Evolutionary conservation across 2,113 vertebrate genomes (phyloP).

Genomic region (Nannospalax galili): DNA sequence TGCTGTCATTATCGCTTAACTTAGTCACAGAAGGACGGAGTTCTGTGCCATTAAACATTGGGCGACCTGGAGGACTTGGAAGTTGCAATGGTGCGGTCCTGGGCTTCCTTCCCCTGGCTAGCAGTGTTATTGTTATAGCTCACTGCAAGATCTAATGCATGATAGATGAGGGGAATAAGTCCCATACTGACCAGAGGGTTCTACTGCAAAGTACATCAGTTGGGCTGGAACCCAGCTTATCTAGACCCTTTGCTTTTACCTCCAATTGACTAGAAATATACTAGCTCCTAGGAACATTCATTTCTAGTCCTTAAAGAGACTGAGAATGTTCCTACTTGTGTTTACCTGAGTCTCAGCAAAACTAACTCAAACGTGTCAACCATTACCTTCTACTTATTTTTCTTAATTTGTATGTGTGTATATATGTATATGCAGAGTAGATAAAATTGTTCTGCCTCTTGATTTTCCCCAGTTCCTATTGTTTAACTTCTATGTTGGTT

Average conservation of each 20-base stretch:
- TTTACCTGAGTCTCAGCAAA: background rate
- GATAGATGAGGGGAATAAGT: background rate
- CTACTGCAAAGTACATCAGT: rapidly evolving
- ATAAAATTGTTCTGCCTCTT: background rate
- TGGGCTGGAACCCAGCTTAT: no score
- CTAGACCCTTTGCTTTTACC: background rate
- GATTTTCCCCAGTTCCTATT: background rate
- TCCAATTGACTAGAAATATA: background rate
- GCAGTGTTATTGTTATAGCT: background rate
- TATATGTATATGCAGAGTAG: no score
- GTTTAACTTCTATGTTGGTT: background rate
- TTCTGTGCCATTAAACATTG: background rate
- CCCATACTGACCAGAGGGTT: rapidly evolving
- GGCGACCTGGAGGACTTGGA: background rate
- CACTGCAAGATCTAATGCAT: background rate
- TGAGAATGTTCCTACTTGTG: background rate
- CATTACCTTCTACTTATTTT: background rate
- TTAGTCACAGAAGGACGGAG: background rate
- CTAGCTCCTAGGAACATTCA: background rate
- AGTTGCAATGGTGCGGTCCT: background rate
- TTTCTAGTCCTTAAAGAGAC: background rate
- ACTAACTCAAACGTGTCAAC: background rate
- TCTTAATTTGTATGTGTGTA: background rate
- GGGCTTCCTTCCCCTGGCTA: no score
- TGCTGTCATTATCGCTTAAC: background rate